phyloP scores from a whole-genome alignment of 2,113 vertebrate genomes.

The Todiramphus saurophagus region DNA sequence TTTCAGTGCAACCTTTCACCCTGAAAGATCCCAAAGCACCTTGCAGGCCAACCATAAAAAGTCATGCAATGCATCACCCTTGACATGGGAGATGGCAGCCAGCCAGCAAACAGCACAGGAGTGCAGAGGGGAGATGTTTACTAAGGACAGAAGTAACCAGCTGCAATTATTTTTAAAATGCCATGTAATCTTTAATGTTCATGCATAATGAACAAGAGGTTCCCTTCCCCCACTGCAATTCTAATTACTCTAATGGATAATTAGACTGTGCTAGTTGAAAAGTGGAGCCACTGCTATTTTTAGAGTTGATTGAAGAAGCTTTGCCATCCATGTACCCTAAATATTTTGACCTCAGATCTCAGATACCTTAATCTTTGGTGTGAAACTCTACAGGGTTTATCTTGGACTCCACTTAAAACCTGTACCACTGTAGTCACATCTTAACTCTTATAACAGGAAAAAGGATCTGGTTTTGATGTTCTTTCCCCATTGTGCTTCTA shows the following conservation, averaged over 20 bases:
- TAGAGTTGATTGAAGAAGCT: neutral
- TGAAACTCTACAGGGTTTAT: neutral
- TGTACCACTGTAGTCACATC: neutral
- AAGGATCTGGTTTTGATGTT: neutral
- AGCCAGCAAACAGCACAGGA: neutral
- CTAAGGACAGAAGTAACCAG: constrained; percentile 8
- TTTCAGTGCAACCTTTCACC: neutral
- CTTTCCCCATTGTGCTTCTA: neutral
- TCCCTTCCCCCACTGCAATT: neutral
- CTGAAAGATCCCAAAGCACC: neutral
- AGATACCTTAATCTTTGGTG: neutral
- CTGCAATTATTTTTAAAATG: neutral
- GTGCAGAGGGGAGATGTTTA: neutral
- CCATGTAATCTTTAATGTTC: neutral
- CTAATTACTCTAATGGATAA: neutral
- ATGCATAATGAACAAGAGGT: neutral
- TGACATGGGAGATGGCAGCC: neutral
- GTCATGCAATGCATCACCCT: neutral
- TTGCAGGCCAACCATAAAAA: neutral
- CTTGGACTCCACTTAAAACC: neutral
- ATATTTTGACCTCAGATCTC: neutral
- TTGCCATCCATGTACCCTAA: neutral
- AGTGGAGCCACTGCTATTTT: neutral
- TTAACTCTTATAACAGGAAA: neutral
- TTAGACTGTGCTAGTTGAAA: neutral